These are phyloP conservation scores for Myotis myotis DNA, from an alignment of 2,797 vertebrate genomes.

Conservation along the genomic window DNA sequence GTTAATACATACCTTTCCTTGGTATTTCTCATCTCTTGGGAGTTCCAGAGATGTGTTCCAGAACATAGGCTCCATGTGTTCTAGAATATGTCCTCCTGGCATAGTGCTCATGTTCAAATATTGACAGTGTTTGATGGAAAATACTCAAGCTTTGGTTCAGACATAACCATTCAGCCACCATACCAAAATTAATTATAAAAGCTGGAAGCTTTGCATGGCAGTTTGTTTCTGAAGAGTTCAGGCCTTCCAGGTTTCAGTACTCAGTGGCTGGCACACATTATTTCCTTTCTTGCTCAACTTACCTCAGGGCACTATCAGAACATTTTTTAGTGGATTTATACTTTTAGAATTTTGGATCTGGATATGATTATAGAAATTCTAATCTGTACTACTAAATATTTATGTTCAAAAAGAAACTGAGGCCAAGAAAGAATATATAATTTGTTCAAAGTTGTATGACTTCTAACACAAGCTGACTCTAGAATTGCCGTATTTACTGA, in stretches of 20 bases:
- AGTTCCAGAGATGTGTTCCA: neutral
- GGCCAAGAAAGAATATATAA: neutral
- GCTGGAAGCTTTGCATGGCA: neutral
- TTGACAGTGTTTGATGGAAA: neutral
- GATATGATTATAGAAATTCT: conserved; percentile 1
- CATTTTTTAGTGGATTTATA: neutral
- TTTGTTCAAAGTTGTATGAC: neutral
- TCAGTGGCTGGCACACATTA: neutral
- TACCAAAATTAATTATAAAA: neutral
- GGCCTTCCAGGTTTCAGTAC: neutral
- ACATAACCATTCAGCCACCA: neutral
- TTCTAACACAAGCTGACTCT: neutral
- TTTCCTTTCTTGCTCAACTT: neutral
- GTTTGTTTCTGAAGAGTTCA: neutral
- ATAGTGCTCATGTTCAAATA: neutral
- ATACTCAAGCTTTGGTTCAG: neutral
- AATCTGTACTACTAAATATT: neutral
- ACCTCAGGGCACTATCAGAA: neutral
- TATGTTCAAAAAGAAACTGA: neutral
- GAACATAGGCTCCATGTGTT: neutral
- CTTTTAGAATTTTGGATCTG: neutral
- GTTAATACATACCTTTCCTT: neutral
- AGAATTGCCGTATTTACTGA: neutral
- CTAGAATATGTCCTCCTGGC: neutral
- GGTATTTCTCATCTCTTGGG: neutral